phyloP scores from a whole-genome alignment of 2,797 vertebrate genomes.

The Gymnodraco acuticeps region DNA sequence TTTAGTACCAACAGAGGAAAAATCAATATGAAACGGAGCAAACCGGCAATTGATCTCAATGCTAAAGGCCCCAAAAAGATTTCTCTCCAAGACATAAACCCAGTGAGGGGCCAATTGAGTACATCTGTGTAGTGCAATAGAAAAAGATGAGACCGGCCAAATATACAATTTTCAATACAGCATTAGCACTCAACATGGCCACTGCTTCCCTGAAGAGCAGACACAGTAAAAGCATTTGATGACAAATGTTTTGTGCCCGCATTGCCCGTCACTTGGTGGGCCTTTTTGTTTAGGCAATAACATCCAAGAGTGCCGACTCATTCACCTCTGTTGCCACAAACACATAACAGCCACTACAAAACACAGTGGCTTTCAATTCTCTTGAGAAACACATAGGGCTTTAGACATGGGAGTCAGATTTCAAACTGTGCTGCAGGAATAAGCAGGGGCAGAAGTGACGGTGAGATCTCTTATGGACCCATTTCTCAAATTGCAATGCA shows the following conservation, averaged over 20 bases:
- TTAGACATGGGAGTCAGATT: constrained; percentile 76
- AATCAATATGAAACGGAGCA: constrained; percentile 72
- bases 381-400: constrained; percentile 63
- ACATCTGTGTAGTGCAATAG: constrained; percentile 51
- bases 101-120: constrained; percentile 66
- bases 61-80: constrained; percentile 66
- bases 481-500: constrained; percentile 48
- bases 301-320: constrained; percentile 57
- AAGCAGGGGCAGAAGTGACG: constrained; percentile 49
- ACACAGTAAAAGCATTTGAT: constrained; percentile 50
- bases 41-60: constrained; percentile 75
- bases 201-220: constrained; percentile 52
- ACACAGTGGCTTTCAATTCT: constrained; percentile 79
- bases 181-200: constrained; percentile 50
- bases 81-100: constrained; percentile 63
- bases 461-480: constrained; percentile 33
- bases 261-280: constrained; percentile 63
- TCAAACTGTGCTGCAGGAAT: constrained; percentile 74
- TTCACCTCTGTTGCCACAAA: constrained; percentile 76
- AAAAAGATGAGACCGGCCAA: constrained; percentile 54
- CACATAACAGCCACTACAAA: constrained; percentile 76
- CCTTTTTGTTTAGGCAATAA: constrained; percentile 79
- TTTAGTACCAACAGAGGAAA: constrained; percentile 63
- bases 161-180: constrained; percentile 61
- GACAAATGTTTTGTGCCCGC: constrained; percentile 62